Evolutionary conservation across 1,140 invertebrate genomes (phyloP).

Genomic region (Drosophila mojavensis): DNA sequence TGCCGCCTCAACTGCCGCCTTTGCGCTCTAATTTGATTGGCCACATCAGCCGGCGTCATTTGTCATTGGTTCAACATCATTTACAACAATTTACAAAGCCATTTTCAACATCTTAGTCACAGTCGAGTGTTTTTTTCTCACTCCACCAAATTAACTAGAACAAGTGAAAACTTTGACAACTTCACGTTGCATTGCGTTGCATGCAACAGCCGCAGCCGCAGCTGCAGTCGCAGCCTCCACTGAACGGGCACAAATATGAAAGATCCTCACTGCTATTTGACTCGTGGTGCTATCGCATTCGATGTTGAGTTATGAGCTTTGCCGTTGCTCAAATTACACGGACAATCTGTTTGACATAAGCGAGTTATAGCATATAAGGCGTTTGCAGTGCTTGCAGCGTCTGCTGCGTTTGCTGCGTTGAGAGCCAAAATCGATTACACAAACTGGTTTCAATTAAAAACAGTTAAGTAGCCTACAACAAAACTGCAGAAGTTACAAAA

Average conservation of each 20-base stretch:
- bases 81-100: slow-evolving; percentile 66
- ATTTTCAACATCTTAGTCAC: slow-evolving; percentile 47
- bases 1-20: background rate
- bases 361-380: slow-evolving; percentile 74
- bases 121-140: slow-evolving; percentile 35
- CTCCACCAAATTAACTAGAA: slow-evolving; percentile 51
- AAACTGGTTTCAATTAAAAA: slow-evolving; percentile 82
- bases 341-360: slow-evolving; percentile 76
- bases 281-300: background rate
- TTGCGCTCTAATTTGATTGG: slow-evolving; percentile 70
- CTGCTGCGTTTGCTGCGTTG: background rate
- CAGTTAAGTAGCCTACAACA: slow-evolving; percentile 62
- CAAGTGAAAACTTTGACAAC: slow-evolving; percentile 64
- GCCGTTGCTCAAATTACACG: slow-evolving; percentile 62
- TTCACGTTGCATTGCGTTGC: background rate
- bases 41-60: slow-evolving; percentile 52
- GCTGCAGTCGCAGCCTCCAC: background rate
- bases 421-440: slow-evolving; percentile 70
- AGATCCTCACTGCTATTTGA: background rate
- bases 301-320: slow-evolving; percentile 18
- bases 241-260: slow-evolving; percentile 1
- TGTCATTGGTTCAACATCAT: slow-evolving; percentile 72
- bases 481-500: slow-evolving; percentile 20
- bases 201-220: background rate
- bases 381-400: background rate